Percentiles rank a stretch among this genome's conserved stretches.
These are phyloP conservation scores for Catharus minimus DNA, from an alignment of 2,113 vertebrate genomes.

Conservation along the genomic window DNA sequence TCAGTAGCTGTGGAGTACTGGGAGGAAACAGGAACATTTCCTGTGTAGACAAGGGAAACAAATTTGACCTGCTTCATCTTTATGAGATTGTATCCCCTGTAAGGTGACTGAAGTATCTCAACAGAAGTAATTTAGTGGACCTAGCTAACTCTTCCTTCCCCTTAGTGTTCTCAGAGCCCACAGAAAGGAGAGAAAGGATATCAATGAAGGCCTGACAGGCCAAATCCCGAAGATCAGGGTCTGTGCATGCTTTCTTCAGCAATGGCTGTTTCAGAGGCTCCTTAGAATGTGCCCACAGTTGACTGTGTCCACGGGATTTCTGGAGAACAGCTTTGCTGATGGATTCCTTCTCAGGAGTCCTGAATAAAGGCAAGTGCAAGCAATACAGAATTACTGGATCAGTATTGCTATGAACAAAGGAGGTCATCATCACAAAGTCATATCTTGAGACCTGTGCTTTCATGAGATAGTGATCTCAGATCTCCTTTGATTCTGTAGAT, in stretches of 20 bases:
- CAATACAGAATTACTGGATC: background rate
- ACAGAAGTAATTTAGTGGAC: background rate
- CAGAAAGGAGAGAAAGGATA: conserved; percentile 83
- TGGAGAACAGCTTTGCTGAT: conserved; percentile 83
- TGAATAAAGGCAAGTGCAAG: conserved; percentile 37
- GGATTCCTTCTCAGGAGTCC: conserved; percentile 84
- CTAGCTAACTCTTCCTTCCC: background rate
- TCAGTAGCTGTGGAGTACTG: background rate
- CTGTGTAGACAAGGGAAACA: background rate
- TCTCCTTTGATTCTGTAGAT: background rate
- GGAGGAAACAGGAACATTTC: background rate
- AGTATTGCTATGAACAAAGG: background rate
- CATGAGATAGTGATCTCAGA: background rate
- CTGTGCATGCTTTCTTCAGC: conserved; percentile 78
- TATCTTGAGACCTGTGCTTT: background rate
- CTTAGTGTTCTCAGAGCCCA: background rate
- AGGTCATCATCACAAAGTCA: background rate
- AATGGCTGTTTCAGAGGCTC: conserved; percentile 91
- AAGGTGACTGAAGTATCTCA: background rate
- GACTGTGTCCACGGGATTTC: conserved; percentile 76
- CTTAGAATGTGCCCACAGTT: conserved; percentile 85
- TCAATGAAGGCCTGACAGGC: conserved; percentile 90
- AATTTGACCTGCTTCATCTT: background rate
- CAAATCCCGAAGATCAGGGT: conserved; percentile 79
- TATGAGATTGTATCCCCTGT: background rate